Conservation (phyloP, 2,797 vertebrate genomes). For the Calcarius lapponicus region DNA sequence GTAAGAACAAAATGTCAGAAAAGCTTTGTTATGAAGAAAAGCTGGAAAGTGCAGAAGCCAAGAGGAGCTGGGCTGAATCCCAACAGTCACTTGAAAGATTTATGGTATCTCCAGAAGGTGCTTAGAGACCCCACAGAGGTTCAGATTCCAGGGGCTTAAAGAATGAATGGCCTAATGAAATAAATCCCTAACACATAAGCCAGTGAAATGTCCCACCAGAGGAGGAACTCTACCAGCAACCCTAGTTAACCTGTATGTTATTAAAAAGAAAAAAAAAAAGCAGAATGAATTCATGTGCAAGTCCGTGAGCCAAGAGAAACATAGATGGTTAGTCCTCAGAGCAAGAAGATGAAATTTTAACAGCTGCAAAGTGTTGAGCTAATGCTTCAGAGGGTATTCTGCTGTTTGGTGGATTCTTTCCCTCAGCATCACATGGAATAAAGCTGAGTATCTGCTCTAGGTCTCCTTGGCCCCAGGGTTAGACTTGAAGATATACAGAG, state of each 20-base stretch:
- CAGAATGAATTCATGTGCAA: neutral
- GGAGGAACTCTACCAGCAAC: neutral
- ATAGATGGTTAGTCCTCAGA: neutral
- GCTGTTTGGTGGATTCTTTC: neutral
- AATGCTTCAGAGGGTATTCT: neutral
- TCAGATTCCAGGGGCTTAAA: slow-evolving; percentile 28
- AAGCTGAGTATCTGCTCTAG: neutral
- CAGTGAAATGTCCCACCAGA: neutral
- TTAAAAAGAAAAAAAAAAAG: neutral
- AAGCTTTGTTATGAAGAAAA: slow-evolving; percentile 15
- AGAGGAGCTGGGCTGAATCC: slow-evolving; percentile 7
- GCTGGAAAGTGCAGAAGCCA: neutral
- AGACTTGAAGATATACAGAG: neutral
- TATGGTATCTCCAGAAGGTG: slow-evolving; percentile 29
- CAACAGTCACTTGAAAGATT: slow-evolving; percentile 6
- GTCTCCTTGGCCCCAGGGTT: neutral
- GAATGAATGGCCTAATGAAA: neutral
- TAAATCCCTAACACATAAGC: neutral
- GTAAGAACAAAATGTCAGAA: neutral
- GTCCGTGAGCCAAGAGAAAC: slow-evolving; percentile 8
- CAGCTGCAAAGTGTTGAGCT: slow-evolving; percentile 3
- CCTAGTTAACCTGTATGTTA: neutral
- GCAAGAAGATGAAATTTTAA: slow-evolving; percentile 29
- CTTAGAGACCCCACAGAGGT: slow-evolving; percentile 19
- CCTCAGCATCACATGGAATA: neutral